Evolutionary conservation across 1,140 invertebrate species (phyloP).

Genomic region (Temnothorax longispinosus): DNA sequence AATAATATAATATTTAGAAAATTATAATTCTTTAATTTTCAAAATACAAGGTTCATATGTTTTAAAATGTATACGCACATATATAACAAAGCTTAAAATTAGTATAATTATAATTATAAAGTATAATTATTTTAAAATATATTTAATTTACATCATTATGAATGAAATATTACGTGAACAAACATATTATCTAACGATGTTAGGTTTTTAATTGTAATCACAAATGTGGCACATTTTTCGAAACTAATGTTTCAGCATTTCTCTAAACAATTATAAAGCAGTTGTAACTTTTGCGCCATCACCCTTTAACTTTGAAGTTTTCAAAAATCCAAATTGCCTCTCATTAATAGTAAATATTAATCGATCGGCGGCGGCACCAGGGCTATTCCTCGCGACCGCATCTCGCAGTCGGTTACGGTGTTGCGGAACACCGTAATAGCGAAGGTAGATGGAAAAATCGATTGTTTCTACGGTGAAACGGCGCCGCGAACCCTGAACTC

Average conservation of each 20-base stretch:
- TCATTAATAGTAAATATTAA: slow-evolving; percentile 16
- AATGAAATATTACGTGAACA: not conserved
- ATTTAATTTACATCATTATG: not conserved
- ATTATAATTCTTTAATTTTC: not conserved
- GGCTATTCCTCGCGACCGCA: not conserved
- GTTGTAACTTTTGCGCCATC: not conserved
- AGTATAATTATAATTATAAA: not conserved
- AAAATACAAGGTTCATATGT: not conserved
- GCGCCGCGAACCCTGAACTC: slow-evolving; percentile 65
- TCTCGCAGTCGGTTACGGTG: slow-evolving; percentile 57
- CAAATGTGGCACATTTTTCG: not conserved
- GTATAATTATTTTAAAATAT: not conserved
- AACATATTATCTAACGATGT: not conserved
- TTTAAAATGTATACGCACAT: not conserved
- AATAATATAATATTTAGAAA: not conserved
- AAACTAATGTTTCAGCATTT: not conserved
- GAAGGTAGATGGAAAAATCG: slow-evolving; percentile 64
- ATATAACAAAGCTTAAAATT: not conserved
- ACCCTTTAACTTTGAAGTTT: not conserved
- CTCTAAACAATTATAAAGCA: not conserved
- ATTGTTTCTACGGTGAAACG: slow-evolving; percentile 44
- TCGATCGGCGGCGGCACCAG: not conserved
- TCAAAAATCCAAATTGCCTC: not conserved
- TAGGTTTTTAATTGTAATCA: not conserved
- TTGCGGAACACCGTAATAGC: slow-evolving; percentile 46